Evolutionary conservation across 2,888 invertebrate species (phyloP).

Genomic region (Malacosoma neustria): DNA sequence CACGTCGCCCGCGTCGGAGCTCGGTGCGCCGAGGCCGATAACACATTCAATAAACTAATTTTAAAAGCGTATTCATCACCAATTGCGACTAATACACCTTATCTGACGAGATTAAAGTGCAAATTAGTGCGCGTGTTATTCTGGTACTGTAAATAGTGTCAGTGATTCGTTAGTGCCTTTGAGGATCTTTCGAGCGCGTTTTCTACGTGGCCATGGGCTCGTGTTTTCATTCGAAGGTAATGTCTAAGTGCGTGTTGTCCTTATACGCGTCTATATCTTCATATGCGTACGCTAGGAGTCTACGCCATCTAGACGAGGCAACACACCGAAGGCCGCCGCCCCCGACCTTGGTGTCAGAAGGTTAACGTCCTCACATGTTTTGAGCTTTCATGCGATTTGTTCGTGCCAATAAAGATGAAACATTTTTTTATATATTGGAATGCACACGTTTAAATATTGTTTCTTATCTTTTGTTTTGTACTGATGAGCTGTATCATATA

Average conservation of each 20-base stretch:
- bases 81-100: slow-evolving; percentile 50
- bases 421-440: neutral
- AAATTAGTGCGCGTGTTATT: slow-evolving; percentile 46
- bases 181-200: slow-evolving; percentile 45
- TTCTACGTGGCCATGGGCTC: slow-evolving; percentile 65
- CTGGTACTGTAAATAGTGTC: slow-evolving; percentile 27
- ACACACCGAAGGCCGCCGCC: slow-evolving; percentile 64
- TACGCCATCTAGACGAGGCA: slow-evolving; percentile 59
- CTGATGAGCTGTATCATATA: too few relatives aligned
- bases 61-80: slow-evolving; percentile 29
- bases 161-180: slow-evolving; percentile 41
- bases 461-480: too few relatives aligned
- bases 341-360: slow-evolving; percentile 69
- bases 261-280: slow-evolving; percentile 40
- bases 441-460: too few relatives aligned
- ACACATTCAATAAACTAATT: slow-evolving; percentile 23
- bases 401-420: slow-evolving; percentile 1
- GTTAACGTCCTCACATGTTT: slow-evolving; percentile 65
- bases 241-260: slow-evolving; percentile 42
- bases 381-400: slow-evolving; percentile 44
- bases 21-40: slow-evolving; percentile 57
- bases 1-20: slow-evolving; percentile 53
- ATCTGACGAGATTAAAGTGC: slow-evolving; percentile 58
- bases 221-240: slow-evolving; percentile 61
- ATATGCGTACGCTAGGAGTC: slow-evolving; percentile 43